Conservation (phyloP, 2,888 invertebrate species). For the Dynastes maya region DNA sequence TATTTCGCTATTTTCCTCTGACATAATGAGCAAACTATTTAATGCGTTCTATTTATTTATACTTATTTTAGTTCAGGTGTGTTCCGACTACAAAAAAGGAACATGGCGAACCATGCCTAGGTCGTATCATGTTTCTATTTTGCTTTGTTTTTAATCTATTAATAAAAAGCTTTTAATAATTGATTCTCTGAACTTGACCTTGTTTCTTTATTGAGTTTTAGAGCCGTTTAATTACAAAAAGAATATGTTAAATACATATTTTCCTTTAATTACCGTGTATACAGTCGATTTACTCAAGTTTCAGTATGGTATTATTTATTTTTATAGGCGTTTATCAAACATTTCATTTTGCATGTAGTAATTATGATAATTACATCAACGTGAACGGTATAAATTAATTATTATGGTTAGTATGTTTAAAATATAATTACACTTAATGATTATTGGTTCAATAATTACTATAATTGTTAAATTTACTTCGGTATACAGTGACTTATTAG, state of each 20-base stretch:
- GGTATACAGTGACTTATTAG: no score
- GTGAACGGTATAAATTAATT: no score
- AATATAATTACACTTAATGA: no score
- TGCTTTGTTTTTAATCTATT: background rate
- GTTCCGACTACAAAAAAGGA: background rate
- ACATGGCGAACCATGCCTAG: background rate
- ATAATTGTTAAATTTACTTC: no score
- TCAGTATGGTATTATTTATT: no score
- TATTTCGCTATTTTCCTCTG: slow-evolving; percentile 9
- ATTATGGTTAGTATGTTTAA: no score
- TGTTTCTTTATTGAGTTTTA: slow-evolving; percentile 2
- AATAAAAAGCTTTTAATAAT: background rate
- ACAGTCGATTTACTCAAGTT: no score
- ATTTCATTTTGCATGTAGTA: no score
- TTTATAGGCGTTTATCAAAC: no score
- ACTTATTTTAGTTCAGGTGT: slow-evolving; percentile 9
- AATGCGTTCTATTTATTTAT: slow-evolving; percentile 15
- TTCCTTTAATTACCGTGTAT: no score
- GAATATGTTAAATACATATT: background rate
- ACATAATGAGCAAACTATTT: slow-evolving; percentile 13
- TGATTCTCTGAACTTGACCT: slow-evolving; percentile 33
- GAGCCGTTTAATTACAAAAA: background rate
- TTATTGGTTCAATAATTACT: no score
- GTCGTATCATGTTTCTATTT: background rate
- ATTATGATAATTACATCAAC: no score